Percentiles rank a stretch among this genome's conserved stretches.
Conservation (phyloP, 2,113 vertebrate species). For the Salvelinus alpinus region DNA sequence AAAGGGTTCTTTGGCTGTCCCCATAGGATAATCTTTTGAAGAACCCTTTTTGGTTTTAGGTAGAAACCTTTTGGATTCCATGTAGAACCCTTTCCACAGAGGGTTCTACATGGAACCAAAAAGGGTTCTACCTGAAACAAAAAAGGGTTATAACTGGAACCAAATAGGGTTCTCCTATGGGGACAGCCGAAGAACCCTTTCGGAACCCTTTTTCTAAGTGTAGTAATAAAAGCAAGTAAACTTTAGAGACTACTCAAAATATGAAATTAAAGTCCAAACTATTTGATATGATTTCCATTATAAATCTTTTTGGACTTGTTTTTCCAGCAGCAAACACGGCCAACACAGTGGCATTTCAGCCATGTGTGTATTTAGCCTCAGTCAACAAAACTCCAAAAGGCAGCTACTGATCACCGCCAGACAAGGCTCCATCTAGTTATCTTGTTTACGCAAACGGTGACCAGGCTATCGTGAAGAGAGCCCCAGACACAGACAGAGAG, state of each 20-base stretch:
- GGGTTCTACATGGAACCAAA: too few species aligned
- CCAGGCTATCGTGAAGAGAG: slow-evolving; percentile 64
- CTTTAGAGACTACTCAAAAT: too few species aligned
- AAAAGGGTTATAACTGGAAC: too few species aligned
- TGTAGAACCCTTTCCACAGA: too few species aligned
- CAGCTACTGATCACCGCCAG: slow-evolving; percentile 64
- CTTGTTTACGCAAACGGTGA: slow-evolving; percentile 76
- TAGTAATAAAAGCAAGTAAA: background rate
- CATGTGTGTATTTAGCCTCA: slow-evolving; percentile 59
- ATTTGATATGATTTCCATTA: background rate
- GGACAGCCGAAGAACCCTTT: too few species aligned
- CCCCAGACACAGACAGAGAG: background rate
- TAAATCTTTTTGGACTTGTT: slow-evolving; percentile 9
- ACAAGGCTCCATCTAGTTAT: slow-evolving; percentile 74
- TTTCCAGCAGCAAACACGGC: slow-evolving; percentile 5
- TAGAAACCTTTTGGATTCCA: too few species aligned
- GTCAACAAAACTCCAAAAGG: slow-evolving; percentile 67
- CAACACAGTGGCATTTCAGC: slow-evolving; percentile 57
- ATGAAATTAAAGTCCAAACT: background rate
- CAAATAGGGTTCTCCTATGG: too few species aligned
- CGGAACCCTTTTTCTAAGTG: background rate
- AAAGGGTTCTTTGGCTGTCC: too few species aligned
- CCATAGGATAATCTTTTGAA: too few species aligned
- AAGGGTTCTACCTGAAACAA: too few species aligned
- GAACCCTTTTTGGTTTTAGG: too few species aligned